Conservation (phyloP, 2,113 vertebrate species). For the Larimichthys crocea region DNA sequence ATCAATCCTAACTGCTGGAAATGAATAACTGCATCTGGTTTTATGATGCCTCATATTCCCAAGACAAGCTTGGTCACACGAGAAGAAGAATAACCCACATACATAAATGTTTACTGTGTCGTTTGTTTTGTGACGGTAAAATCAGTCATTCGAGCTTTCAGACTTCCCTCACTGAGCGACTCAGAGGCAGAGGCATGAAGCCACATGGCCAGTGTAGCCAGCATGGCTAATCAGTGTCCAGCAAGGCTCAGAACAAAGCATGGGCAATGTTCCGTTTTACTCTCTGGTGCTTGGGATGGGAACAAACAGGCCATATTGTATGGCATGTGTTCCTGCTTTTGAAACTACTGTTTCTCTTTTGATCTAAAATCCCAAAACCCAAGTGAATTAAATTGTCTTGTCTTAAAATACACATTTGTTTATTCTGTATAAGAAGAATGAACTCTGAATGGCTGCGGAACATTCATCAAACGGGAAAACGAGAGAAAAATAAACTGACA, state of each 20-base stretch:
- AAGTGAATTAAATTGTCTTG: conserved; percentile 25
- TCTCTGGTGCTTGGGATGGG: conserved; percentile 51
- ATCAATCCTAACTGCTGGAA: too few species aligned
- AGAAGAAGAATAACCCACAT: background rate
- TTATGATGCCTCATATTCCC: too few species aligned
- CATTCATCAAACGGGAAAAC: background rate
- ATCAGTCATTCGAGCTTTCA: conserved; percentile 23
- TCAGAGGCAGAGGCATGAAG: conserved; percentile 38
- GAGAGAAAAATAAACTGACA: background rate
- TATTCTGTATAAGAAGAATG: conserved; percentile 8
- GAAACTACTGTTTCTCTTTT: conserved; percentile 52
- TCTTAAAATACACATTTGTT: conserved; percentile 28
- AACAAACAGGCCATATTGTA: conserved; percentile 30
- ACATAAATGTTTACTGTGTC: background rate
- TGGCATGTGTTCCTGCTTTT: conserved; percentile 10
- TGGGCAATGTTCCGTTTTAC: conserved; percentile 42
- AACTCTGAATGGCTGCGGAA: background rate
- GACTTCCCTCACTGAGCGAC: conserved; percentile 10
- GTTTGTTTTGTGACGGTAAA: conserved; percentile 3
- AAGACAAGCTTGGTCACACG: too few species aligned
- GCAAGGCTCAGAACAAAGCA: conserved; percentile 68
- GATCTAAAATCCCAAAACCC: conserved; percentile 33
- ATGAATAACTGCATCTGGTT: too few species aligned
- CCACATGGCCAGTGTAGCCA: conserved; percentile 59
- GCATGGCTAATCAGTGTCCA: conserved; percentile 66